phyloP scores from a whole-genome alignment of 2,113 vertebrate genomes.

The Noturus placidus region DNA sequence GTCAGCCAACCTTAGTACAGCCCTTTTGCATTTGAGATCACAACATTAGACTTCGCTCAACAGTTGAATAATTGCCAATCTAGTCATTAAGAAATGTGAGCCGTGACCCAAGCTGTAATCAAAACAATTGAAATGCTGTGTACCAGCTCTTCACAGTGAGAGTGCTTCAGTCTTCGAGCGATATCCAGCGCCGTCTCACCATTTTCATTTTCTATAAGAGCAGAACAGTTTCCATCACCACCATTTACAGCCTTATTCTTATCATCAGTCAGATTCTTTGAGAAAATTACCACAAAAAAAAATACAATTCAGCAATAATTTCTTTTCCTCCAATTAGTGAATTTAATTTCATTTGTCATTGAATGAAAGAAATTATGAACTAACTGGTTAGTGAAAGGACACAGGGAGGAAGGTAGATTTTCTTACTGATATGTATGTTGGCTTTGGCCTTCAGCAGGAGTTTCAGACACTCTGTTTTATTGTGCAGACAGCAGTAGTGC shows the following conservation, averaged over 20 bases:
- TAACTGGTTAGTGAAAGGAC: neutral
- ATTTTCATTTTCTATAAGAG: slow-evolving; percentile 63
- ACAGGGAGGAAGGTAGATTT: neutral
- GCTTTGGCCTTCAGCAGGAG: slow-evolving; percentile 73
- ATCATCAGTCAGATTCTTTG: neutral
- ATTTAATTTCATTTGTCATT: neutral
- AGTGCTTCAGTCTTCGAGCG: slow-evolving; percentile 62
- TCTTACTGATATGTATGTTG: slow-evolving; percentile 68
- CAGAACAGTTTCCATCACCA: slow-evolving; percentile 8
- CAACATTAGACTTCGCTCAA: neutral
- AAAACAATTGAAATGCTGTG: slow-evolving; percentile 23
- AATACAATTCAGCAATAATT: neutral
- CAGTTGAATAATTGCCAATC: neutral
- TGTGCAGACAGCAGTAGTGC: slow-evolving; percentile 73
- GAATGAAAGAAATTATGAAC: neutral
- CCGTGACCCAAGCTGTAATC: neutral
- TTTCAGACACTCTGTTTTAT: slow-evolving; percentile 71
- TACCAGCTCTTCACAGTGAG: slow-evolving; percentile 72
- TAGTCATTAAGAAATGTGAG: neutral
- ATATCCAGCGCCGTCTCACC: slow-evolving; percentile 68
- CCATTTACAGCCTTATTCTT: neutral
- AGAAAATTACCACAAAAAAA: no score
- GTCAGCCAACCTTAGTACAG: neutral
- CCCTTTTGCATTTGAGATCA: neutral
- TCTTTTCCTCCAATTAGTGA: no score